These are phyloP conservation scores for Chaenocephalus aceratus DNA, from an alignment of 2,113 vertebrate species.

Conservation along the genomic window DNA sequence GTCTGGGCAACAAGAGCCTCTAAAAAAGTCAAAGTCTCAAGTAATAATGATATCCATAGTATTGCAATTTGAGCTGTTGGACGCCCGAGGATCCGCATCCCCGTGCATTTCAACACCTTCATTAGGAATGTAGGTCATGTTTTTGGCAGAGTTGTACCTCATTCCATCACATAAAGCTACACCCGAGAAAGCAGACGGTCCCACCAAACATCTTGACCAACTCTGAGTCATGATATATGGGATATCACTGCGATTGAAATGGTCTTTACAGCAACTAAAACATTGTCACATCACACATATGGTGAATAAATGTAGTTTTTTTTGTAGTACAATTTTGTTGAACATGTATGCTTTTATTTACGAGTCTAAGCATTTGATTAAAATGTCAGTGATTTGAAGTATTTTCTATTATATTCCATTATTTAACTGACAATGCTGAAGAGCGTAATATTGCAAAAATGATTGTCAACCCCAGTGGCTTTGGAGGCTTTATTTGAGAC, in stretches of 20 bases:
- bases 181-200: conserved; percentile 42
- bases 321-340: background rate
- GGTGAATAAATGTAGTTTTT: background rate
- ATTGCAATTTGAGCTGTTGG: conserved; percentile 68
- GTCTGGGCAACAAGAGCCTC: conserved; percentile 39
- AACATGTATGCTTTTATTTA: background rate
- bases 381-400: background rate
- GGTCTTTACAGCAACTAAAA: background rate
- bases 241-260: background rate
- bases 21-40: conserved; percentile 33
- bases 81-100: conserved; percentile 65
- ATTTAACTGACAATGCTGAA: background rate
- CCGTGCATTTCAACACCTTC: conserved; percentile 77
- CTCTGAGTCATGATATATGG: background rate
- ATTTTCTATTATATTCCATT: background rate
- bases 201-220: conserved; percentile 17
- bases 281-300: background rate
- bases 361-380: background rate
- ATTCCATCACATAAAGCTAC: conserved; percentile 66
- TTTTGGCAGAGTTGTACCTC: conserved; percentile 69
- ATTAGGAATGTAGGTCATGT: conserved; percentile 77
- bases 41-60: conserved; percentile 68
- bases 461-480: conserved; percentile 3
- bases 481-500: background rate
- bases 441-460: background rate